Evolutionary conservation across 2,888 invertebrate species (phyloP), one percentile per base, ranked within the genome.

Genomic region (Ophraella communa): DNA sequence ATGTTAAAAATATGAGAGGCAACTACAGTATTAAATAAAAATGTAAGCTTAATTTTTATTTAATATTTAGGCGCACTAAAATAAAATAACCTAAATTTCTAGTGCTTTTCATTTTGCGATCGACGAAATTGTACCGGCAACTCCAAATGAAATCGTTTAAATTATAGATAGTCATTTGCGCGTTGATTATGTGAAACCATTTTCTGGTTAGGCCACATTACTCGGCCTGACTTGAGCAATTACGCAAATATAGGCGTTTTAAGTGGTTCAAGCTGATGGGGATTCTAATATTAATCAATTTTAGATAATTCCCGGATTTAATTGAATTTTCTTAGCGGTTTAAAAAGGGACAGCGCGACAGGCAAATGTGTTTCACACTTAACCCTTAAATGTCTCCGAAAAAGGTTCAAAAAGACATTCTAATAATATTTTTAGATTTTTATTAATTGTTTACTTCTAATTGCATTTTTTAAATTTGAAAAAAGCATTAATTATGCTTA

Each of bases 161-260:
- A 39, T 39, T 39, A 39, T 39, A 39, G 39, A 27, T 49, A 24
- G 49, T 17, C 24, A 49, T 49, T 24, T 49, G 23, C 24, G 17
- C 24, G 49, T 24, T 20, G 49, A 49, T 49, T 49, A 49, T 24
- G 14, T 8, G 24, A 49, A 17, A 23, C 49, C 17, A 17, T 49
- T 49, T 49, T 23, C 49, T 49, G 49, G 49, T 49, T 49, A 8
- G 14, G 27, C 24, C 24, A 17, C 24, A 49, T 49, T 49, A 24
- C 23, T 24, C 27, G 14, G 14, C 49, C 49, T 14, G 24, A 47
- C 47, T 47, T 47, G 47, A 49, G 49, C 24, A 49, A 49, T 49
- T 49, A 49, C 27, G 24, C 49, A 49, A 49, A 49, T 49, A 49
- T 27, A 5, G 17, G 27, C 24, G 49, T 27, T 49, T 49, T 49